Conservation (phyloP, 1,140 invertebrate species). For the Drosophila sp. region DNA sequence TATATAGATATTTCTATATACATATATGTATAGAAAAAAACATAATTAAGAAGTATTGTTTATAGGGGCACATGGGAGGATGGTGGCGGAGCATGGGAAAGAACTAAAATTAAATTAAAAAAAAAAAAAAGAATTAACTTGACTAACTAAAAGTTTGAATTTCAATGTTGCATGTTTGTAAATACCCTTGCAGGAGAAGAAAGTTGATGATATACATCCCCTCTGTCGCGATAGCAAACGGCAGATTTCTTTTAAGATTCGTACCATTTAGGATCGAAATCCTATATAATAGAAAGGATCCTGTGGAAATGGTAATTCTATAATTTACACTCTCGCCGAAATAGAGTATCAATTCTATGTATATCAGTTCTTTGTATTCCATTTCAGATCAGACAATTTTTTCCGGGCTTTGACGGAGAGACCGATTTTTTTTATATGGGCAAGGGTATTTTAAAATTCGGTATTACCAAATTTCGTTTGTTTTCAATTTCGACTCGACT, state of each 20-base stretch:
- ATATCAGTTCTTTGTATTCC: too few species aligned
- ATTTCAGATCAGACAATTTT: too few species aligned
- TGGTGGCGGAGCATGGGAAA: not conserved
- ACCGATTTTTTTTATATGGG: not conserved
- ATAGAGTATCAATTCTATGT: too few species aligned
- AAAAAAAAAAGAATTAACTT: conserved; percentile 52
- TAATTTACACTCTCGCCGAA: too few species aligned
- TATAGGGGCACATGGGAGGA: conserved; percentile 21
- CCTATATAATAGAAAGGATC: too few species aligned
- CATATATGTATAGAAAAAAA: conserved; percentile 24
- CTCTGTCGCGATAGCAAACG: too few species aligned
- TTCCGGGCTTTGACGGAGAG: too few species aligned
- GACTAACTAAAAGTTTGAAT: conserved; percentile 68
- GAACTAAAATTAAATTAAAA: conserved; percentile 15
- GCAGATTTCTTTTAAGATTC: too few species aligned
- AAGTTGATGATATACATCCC: too few species aligned
- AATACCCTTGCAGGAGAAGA: not conserved
- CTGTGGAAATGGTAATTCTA: too few species aligned
- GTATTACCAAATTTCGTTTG: not conserved
- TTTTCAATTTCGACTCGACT: conserved; percentile 17
- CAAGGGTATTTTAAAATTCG: not conserved
- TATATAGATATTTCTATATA: not conserved
- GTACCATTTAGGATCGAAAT: too few species aligned
- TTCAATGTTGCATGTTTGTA: conserved; percentile 16
- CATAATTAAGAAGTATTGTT: conserved; percentile 29